Percentiles rank a stretch among this genome's conserved stretches.
phyloP scores from a whole-genome alignment of 2,113 vertebrate genomes.

The Rhinolophus sinicus region DNA sequence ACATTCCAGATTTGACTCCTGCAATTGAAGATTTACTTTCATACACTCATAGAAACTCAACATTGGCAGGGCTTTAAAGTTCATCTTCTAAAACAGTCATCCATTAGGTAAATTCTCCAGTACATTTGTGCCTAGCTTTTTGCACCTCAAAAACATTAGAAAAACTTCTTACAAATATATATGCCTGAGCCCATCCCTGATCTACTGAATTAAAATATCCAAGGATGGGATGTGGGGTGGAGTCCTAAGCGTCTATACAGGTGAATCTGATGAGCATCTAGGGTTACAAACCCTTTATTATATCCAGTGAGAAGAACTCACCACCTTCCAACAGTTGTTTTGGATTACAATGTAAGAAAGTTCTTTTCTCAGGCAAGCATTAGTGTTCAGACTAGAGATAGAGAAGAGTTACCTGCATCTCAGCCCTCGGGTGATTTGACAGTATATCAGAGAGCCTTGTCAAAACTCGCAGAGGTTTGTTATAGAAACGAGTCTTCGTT shows the following conservation, averaged over 20 bases:
- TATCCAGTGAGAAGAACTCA: slow-evolving; percentile 29
- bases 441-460: slow-evolving; percentile 61
- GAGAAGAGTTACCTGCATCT: slow-evolving; percentile 44
- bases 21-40: slow-evolving; percentile 17
- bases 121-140: background rate
- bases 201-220: slow-evolving; percentile 20
- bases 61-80: background rate
- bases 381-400: slow-evolving; percentile 25
- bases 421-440: slow-evolving; percentile 60
- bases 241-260: background rate
- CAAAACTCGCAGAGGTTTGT: slow-evolving; percentile 63
- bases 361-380: slow-evolving; percentile 63
- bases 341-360: slow-evolving; percentile 23
- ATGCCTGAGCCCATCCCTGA: background rate
- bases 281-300: background rate
- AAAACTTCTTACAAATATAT: background rate
- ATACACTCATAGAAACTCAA: background rate
- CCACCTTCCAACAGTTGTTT: background rate
- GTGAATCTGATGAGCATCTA: background rate
- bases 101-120: background rate
- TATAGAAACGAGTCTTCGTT: slow-evolving; percentile 54
- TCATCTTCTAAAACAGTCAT: background rate
- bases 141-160: slow-evolving; percentile 41
- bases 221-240: fast-evolving
- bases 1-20: background rate